phyloP scores from a whole-genome alignment of 2,113 vertebrate species.

The Chaetodon trifascialis region DNA sequence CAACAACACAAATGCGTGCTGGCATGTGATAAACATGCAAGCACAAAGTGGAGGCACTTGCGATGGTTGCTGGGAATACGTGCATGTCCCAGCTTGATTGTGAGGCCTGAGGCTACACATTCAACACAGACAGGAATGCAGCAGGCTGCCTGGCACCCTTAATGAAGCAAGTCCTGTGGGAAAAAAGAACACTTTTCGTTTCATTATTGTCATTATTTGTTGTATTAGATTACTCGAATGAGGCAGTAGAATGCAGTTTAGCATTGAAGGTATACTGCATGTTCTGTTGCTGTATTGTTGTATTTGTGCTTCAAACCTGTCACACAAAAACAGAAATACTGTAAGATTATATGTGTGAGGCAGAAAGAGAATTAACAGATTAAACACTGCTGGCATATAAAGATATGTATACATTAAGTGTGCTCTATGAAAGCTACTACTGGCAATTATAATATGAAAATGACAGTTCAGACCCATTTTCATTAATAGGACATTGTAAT shows the following conservation, averaged over 20 bases:
- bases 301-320: not conserved
- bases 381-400: not conserved
- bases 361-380: not conserved
- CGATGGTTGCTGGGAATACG: not conserved
- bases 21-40: not conserved
- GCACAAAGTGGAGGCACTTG: conserved; percentile 16
- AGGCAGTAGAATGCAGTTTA: accelerated
- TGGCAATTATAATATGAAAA: not conserved
- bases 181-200: not conserved
- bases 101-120: conserved; percentile 46
- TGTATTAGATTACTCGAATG: not conserved
- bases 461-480: not conserved
- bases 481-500: not conserved
- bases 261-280: not conserved
- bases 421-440: not conserved
- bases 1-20: not conserved
- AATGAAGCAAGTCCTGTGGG: not conserved
- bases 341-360: not conserved
- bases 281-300: not conserved
- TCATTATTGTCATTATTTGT: not conserved
- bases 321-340: not conserved
- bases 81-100: conserved; percentile 71
- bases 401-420: not conserved
- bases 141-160: not conserved
- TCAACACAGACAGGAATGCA: conserved; percentile 67